Evolutionary conservation across 2,113 vertebrate genomes (phyloP).

Genomic region (Paradoxurus hermaphroditus): DNA sequence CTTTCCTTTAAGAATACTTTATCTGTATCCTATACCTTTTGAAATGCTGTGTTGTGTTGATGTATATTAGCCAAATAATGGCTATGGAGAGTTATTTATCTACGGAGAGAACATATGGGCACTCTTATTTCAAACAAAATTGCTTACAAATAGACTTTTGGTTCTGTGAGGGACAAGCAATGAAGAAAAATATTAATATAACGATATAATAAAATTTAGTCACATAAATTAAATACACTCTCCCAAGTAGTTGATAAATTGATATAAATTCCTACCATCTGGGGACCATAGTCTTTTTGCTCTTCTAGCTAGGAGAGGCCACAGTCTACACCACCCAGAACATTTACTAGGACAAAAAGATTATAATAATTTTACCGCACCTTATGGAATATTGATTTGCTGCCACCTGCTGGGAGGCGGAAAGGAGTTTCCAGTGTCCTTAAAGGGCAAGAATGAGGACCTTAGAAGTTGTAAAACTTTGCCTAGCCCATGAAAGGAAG

Average conservation of each 20-base stretch:
- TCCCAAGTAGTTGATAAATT: not conserved
- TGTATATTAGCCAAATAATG: not conserved
- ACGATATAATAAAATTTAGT: not conserved
- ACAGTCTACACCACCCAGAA: not conserved
- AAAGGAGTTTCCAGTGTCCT: not conserved
- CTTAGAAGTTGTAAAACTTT: not conserved
- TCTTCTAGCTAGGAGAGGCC: not conserved
- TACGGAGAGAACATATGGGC: not conserved
- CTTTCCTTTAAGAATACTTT: not conserved
- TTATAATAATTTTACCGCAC: not conserved
- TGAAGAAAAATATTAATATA: not conserved
- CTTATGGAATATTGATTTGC: conserved; percentile 47
- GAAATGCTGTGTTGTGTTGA: not conserved
- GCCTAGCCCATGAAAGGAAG: not conserved
- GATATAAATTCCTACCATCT: not conserved
- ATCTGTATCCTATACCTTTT: not conserved
- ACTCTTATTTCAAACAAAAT: not conserved
- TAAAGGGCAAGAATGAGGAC: not conserved
- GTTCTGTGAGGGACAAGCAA: conserved; percentile 3
- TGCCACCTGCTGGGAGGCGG: conserved; percentile 76
- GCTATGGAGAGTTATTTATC: not conserved
- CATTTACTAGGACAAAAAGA: not conserved
- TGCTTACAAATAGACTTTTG: not conserved
- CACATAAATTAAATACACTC: not conserved
- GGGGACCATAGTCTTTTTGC: not conserved